Conservation (phyloP, 2,113 vertebrate species). For the Gavialis gangeticus region DNA sequence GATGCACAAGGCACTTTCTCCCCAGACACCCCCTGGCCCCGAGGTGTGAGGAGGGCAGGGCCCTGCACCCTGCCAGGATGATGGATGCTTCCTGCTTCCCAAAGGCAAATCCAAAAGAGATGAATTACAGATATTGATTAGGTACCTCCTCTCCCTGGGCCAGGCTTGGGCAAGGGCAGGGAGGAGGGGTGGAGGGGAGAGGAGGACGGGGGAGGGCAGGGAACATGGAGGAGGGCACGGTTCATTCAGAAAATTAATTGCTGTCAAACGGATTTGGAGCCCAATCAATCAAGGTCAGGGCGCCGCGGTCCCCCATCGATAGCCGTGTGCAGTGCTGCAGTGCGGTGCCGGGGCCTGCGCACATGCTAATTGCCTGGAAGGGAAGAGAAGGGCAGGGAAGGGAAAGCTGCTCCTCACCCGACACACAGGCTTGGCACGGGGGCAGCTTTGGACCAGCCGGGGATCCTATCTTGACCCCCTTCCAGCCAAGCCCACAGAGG, state of each 20-base stretch:
- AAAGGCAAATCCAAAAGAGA: slow-evolving; percentile 27
- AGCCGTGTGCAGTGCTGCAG: neutral
- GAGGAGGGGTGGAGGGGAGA: neutral
- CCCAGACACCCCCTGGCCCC: neutral
- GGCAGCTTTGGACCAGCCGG: too few relatives aligned
- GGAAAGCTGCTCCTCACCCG: neutral
- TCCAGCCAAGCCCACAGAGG: neutral
- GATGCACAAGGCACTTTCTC: neutral
- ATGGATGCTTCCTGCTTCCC: slow-evolving; percentile 5
- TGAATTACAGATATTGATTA: slow-evolving; percentile 63
- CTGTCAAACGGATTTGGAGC: slow-evolving; percentile 82
- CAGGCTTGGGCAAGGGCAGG: neutral
- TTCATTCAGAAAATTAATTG: slow-evolving; percentile 82
- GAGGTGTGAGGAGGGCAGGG: neutral
- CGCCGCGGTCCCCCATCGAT: slow-evolving; percentile 15
- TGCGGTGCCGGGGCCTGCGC: neutral
- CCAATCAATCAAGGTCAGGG: slow-evolving; percentile 82
- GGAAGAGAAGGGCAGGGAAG: neutral
- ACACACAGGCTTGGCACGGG: too few relatives aligned
- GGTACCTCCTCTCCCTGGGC: slow-evolving; percentile 19
- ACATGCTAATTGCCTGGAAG: neutral
- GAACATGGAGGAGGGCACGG: slow-evolving; percentile 19
- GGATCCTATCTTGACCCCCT: neutral
- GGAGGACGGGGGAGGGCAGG: neutral
- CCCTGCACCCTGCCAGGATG: neutral